These are phyloP conservation scores for Hoplias malabaricus DNA, from an alignment of 2,113 vertebrate species.

Conservation along the genomic window DNA sequence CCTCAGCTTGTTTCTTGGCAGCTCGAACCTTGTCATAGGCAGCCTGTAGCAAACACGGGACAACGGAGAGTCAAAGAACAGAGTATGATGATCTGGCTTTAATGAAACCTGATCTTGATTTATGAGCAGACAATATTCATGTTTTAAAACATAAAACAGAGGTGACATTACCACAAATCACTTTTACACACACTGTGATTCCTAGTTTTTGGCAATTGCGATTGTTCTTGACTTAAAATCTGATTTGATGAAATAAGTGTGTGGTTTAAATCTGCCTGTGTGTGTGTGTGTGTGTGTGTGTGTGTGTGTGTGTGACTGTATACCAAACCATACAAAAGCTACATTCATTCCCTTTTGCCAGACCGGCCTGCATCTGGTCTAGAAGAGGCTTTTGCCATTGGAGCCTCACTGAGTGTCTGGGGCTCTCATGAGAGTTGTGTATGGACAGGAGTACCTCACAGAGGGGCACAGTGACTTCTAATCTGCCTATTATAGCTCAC, in stretches of 20 bases:
- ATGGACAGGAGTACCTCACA: too few species aligned
- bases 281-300: background rate
- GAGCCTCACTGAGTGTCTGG: too few species aligned
- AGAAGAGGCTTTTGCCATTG: too few species aligned
- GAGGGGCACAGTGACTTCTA: too few species aligned
- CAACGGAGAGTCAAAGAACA: background rate
- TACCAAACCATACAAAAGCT: too few species aligned
- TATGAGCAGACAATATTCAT: background rate
- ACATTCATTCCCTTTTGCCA: too few species aligned
- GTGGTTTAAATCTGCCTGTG: background rate
- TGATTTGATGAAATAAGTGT: background rate
- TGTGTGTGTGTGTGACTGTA: slow-evolving; percentile 9
- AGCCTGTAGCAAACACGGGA: slow-evolving; percentile 71
- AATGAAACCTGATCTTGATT: background rate
- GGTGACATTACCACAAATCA: background rate
- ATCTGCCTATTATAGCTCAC: too few species aligned
- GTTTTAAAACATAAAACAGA: background rate
- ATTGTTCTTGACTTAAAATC: background rate
- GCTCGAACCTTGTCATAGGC: slow-evolving; percentile 88
- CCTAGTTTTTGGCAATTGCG: too few species aligned
- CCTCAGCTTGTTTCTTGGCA: slow-evolving; percentile 90
- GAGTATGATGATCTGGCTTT: background rate
- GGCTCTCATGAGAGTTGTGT: too few species aligned
- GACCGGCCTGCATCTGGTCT: too few species aligned
- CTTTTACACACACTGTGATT: too few species aligned